A percentile compares a stretch with the other conserved stretches of the same genome.
phyloP scores from a whole-genome alignment of 2,797 vertebrate species.

The Podarcis lilfordi region DNA sequence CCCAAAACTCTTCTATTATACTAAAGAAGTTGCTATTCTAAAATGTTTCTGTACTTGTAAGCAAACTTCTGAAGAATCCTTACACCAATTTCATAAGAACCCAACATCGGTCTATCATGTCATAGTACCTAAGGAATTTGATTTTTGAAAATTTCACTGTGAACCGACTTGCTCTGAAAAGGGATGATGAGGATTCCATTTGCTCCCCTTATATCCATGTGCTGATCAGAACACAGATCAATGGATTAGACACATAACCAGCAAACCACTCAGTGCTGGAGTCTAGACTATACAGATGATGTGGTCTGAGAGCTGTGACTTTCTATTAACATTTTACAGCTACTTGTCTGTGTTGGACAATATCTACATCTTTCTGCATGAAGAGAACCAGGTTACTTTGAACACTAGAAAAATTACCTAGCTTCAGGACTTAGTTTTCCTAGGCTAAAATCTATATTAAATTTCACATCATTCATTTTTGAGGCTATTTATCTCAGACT shows the following conservation, averaged over 20 bases:
- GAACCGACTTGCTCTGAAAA: too few relatives aligned
- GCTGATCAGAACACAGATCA: background rate
- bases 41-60: background rate
- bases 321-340: too few relatives aligned
- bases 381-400: background rate
- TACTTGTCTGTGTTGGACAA: background rate
- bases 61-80: background rate
- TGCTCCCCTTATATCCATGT: background rate
- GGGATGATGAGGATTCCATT: background rate
- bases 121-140: background rate
- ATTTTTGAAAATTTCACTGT: background rate
- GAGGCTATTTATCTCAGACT: background rate
- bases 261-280: too few relatives aligned
- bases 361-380: background rate
- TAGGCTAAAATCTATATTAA: background rate
- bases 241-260: too few relatives aligned
- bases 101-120: background rate
- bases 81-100: background rate
- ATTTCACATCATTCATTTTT: background rate
- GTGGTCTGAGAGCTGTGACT: too few relatives aligned
- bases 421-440: background rate
- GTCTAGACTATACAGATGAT: too few relatives aligned
- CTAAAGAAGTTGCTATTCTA: slow-evolving; percentile 19
- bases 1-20: slow-evolving; percentile 10
- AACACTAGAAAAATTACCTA: background rate